phyloP scores from a whole-genome alignment of 2,113 vertebrate genomes.

The Oreocharis arfaki region DNA sequence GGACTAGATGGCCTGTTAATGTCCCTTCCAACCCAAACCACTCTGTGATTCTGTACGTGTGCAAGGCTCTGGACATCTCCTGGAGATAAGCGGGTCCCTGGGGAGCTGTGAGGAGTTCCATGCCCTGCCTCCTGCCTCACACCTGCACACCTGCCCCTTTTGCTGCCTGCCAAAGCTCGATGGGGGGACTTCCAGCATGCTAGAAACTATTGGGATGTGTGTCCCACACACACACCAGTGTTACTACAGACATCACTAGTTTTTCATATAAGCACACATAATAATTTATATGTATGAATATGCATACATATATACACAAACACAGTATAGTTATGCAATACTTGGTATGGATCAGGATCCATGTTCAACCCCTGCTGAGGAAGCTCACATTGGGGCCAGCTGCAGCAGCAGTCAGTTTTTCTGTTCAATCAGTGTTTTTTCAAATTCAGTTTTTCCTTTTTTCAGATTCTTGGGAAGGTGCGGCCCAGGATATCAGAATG shows the following conservation, averaged over 20 bases:
- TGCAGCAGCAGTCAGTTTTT: not conserved
- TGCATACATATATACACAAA: not conserved
- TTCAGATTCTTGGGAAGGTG: not conserved
- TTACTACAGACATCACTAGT: not conserved
- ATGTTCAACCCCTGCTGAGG: not conserved
- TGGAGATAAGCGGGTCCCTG: not conserved
- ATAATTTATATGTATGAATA: too few species aligned
- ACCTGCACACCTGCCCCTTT: not conserved
- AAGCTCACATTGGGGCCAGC: not conserved
- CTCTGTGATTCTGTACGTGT: not conserved
- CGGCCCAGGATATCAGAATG: rapidly evolving
- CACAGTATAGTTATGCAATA: not conserved
- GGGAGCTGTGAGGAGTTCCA: not conserved
- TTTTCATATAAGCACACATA: not conserved
- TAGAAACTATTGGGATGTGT: not conserved
- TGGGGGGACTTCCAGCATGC: not conserved
- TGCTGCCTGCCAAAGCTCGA: not conserved
- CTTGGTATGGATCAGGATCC: not conserved
- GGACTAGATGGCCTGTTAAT: not conserved
- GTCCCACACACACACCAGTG: not conserved
- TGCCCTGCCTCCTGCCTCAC: not conserved
- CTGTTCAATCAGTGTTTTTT: not conserved
- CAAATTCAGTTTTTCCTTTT: not conserved
- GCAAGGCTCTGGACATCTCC: not conserved
- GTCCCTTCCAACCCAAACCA: not conserved